phyloP scores from a whole-genome alignment of 2,113 vertebrate genomes.

The Leptobrachium ailaonicum region DNA sequence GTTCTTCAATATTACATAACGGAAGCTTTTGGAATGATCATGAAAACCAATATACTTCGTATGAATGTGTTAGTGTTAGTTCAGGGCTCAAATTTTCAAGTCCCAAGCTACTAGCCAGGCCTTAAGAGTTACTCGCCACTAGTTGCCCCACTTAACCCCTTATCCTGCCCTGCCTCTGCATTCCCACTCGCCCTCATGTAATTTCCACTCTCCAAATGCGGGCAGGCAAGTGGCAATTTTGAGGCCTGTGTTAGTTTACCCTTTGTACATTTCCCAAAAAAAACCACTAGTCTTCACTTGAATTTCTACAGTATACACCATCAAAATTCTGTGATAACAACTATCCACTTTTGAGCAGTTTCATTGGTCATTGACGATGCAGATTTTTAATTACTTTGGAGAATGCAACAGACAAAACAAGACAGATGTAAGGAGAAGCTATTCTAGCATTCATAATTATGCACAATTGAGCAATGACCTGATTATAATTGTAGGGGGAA shows the following conservation, averaged over 20 bases:
- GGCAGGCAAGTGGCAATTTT: too few relatives aligned
- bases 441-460: slow-evolving; percentile 42
- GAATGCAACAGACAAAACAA: slow-evolving; percentile 33
- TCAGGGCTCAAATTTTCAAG: too few relatives aligned
- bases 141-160: too few relatives aligned
- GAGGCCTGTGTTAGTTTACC: slow-evolving; percentile 20
- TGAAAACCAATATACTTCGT: not conserved
- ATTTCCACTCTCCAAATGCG: too few relatives aligned
- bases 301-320: slow-evolving; percentile 6
- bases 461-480: slow-evolving; percentile 47
- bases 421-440: slow-evolving; percentile 32
- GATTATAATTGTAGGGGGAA: slow-evolving; percentile 34
- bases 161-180: too few relatives aligned
- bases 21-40: too few relatives aligned
- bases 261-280: slow-evolving; percentile 3
- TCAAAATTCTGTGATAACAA: slow-evolving; percentile 25
- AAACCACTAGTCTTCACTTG: not conserved
- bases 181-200: too few relatives aligned
- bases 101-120: too few relatives aligned
- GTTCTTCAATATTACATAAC: too few relatives aligned
- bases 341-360: slow-evolving; percentile 14
- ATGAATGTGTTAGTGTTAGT: slow-evolving; percentile 3
- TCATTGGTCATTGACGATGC: not conserved
- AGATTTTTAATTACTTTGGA: slow-evolving; percentile 42
- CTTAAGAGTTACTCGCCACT: too few relatives aligned